Evolutionary conservation across 2,113 vertebrate genomes (phyloP), one percentile per base, ranked within the genome.

Genomic region (Gnathonemus longibarbis): DNA sequence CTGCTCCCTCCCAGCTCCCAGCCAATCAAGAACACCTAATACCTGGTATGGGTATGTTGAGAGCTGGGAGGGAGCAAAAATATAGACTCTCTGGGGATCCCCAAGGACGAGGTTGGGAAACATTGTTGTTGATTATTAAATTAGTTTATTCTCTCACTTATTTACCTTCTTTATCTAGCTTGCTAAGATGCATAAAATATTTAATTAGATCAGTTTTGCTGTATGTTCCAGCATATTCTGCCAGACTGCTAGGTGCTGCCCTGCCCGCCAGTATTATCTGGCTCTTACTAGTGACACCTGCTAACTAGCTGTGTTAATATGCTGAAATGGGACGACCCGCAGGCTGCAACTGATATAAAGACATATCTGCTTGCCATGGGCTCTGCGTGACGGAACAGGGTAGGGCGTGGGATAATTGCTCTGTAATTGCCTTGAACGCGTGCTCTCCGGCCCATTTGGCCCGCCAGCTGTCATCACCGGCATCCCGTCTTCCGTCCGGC

Each of bases 381-480:
- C 93, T 94, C 94, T 94, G 94, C 95, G 95, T 95, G 95, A 94
- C 92, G 27, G 91, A 90, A 24, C 21, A 6, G 74, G 35, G 74
- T 7, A 5, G 74, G 90, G 89, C 93, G 91, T 80, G 83, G 89
- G 93, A 91, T 96, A 94, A 95, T 95, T 92, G 94, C 91, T 92
- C 89, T 46, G 31, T 95, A 95, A 95, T 95, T 95, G 94, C 94
- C 90, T 94, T 91, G 90, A 92, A 94, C 94, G 91, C 94, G 94
- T 94, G 93, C 93, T 94, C 94, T 93, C 93, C 91, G 93, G 92
- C 94, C 94, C 94, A 92, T 94, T 95, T 94, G 91, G 93, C 56
- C 92, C 89, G 7, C 92, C 95, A 95, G 93, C 94, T 95, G 95
- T 94, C 93, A 92, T 91, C 66, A 48, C 56, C 92, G 91, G 91